phyloP scores from a whole-genome alignment of 2,113 vertebrate species.

The Tychaedon coryphoeus region DNA sequence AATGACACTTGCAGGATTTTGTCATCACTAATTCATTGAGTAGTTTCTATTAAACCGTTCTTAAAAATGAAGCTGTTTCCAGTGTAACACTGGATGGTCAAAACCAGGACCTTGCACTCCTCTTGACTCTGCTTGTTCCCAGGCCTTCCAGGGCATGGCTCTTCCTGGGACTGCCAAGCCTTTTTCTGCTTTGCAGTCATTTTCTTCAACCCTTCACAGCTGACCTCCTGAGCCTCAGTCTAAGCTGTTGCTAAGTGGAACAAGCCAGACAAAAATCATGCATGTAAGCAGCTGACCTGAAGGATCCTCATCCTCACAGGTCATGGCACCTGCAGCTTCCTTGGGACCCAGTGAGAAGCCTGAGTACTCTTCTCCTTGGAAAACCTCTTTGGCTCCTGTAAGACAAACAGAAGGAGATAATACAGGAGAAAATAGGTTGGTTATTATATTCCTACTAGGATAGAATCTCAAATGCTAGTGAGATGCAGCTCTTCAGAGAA shows the following conservation, averaged over 20 bases:
- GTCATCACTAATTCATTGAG: neutral
- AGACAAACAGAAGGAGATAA: neutral
- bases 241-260: neutral
- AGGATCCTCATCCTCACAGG: neutral
- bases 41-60: neutral
- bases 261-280: neutral
- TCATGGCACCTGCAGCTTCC: neutral
- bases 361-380: neutral
- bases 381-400: neutral
- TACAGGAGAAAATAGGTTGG: neutral
- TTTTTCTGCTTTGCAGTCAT: neutral
- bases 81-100: neutral
- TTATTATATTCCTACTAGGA: neutral
- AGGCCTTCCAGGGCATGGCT: neutral
- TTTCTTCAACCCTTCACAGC: rapidly evolving
- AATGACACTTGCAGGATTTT: neutral
- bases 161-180: neutral
- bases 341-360: neutral
- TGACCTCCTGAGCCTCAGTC: neutral
- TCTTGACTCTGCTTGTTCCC: neutral
- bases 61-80: neutral
- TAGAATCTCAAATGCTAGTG: neutral
- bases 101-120: neutral
- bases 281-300: neutral
- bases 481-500: neutral